phyloP scores from a whole-genome alignment of 23 tunicate species.

The Phallusia fumigata region DNA sequence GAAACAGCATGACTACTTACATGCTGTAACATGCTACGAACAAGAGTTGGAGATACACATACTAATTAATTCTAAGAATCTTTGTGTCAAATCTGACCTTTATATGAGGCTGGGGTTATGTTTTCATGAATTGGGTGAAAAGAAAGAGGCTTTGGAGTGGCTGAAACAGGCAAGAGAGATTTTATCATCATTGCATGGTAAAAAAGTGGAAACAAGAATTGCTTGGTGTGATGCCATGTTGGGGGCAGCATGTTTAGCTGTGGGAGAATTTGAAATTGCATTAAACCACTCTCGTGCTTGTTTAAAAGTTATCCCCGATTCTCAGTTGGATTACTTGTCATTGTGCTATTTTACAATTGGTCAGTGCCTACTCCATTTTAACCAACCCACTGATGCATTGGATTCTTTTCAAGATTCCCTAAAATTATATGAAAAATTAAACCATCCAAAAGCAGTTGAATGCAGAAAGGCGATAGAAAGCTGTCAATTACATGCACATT shows the following conservation, averaged over 20 bases:
- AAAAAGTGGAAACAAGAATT: neutral
- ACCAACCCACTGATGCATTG: too few species aligned
- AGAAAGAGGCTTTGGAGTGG: neutral
- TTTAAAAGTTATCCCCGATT: neutral
- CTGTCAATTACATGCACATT: too few species aligned
- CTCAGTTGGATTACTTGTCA: neutral
- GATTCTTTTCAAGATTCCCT: too few species aligned
- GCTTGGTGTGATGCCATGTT: neutral
- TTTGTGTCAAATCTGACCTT: neutral
- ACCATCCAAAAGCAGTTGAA: too few species aligned
- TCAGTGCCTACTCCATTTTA: neutral
- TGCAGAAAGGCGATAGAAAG: too few species aligned
- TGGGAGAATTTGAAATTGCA: neutral
- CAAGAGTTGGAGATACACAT: neutral
- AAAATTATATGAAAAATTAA: too few species aligned
- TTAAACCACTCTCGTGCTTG: neutral
- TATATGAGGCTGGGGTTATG: neutral
- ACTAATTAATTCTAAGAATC: neutral
- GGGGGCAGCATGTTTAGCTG: neutral
- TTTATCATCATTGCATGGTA: neutral
- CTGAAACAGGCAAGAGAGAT: neutral
- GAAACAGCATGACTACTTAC: neutral
- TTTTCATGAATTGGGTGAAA: neutral
- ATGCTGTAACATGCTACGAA: neutral
- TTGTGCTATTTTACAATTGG: neutral